Conservation (phyloP, 2,797 vertebrate species). For the Kryptolebias ocellatus region DNA sequence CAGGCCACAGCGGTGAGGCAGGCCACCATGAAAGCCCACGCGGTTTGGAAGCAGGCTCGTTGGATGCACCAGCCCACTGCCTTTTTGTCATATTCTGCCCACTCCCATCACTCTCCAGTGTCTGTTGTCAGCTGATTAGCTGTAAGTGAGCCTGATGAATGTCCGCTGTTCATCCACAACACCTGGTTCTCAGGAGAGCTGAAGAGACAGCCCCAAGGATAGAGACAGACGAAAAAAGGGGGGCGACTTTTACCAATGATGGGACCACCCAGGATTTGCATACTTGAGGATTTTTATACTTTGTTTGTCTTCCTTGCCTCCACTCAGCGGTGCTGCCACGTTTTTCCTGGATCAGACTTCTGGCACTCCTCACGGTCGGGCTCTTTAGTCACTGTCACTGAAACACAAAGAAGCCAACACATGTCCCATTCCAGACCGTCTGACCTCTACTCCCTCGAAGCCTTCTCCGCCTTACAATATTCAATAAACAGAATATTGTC, state of each 20-base stretch:
- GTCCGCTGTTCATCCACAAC: slow-evolving; percentile 73
- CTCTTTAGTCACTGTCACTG: slow-evolving; percentile 81
- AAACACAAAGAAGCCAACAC: slow-evolving; percentile 71
- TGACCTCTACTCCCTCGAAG: slow-evolving; percentile 63
- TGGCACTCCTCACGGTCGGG: slow-evolving; percentile 66
- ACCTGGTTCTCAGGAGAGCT: slow-evolving; percentile 70
- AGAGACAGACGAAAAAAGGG: slow-evolving; percentile 63
- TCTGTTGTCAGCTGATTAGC: slow-evolving; percentile 72
- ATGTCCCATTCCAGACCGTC: slow-evolving; percentile 71
- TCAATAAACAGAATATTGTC: slow-evolving; percentile 64
- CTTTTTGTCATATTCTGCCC: slow-evolving; percentile 63
- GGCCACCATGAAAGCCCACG: slow-evolving; percentile 73
- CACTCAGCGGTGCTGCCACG: slow-evolving; percentile 64
- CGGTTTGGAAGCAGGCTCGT: slow-evolving; percentile 69
- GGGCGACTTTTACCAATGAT: slow-evolving; percentile 68
- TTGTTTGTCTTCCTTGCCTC: slow-evolving; percentile 74
- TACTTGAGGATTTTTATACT: slow-evolving; percentile 77
- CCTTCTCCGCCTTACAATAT: slow-evolving; percentile 55
- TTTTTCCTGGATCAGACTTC: slow-evolving; percentile 75
- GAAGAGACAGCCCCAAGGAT: slow-evolving; percentile 54
- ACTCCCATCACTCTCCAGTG: slow-evolving; percentile 36
- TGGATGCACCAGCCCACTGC: slow-evolving; percentile 53
- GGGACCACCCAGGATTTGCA: slow-evolving; percentile 80
- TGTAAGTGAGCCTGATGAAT: slow-evolving; percentile 80
- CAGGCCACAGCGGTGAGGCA: slow-evolving; percentile 65